phyloP scores from a whole-genome alignment of 1,140 invertebrate genomes.

The Euwallacea fornicatus region DNA sequence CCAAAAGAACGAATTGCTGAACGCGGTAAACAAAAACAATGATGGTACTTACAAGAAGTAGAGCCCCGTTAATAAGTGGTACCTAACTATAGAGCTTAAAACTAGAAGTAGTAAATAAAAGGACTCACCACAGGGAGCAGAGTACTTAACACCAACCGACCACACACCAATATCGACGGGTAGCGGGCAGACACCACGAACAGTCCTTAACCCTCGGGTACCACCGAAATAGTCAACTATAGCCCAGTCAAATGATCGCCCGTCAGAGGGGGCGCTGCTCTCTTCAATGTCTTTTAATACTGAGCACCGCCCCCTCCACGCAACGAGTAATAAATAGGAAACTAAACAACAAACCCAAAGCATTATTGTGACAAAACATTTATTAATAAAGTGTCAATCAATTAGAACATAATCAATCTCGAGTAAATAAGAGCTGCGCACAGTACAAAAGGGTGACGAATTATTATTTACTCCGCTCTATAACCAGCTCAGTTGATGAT shows the following conservation, averaged over 20 bases:
- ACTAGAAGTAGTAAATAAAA: slow-evolving; percentile 49
- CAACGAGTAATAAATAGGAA: slow-evolving; percentile 41
- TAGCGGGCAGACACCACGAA: slow-evolving; percentile 49
- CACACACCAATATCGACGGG: slow-evolving; percentile 35
- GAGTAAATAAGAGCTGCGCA: slow-evolving; percentile 49
- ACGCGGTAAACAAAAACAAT: not conserved
- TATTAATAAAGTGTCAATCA: slow-evolving; percentile 54
- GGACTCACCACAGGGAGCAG: slow-evolving; percentile 54
- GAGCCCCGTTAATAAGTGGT: slow-evolving; percentile 21
- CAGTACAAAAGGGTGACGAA: slow-evolving; percentile 49
- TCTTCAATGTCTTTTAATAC: not conserved
- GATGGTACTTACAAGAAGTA: slow-evolving; percentile 25
- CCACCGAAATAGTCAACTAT: slow-evolving; percentile 51
- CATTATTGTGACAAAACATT: slow-evolving; percentile 56
- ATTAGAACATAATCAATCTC: slow-evolving; percentile 50
- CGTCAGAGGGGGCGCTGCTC: slow-evolving; percentile 36
- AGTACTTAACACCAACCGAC: slow-evolving; percentile 47
- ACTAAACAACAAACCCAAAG: slow-evolving; percentile 54
- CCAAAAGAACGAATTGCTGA: no score
- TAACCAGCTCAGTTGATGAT: no score
- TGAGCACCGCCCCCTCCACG: not conserved
- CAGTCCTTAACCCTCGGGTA: slow-evolving; percentile 39
- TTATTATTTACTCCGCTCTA: slow-evolving; percentile 35
- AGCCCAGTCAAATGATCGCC: slow-evolving; percentile 48
- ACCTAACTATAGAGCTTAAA: slow-evolving; percentile 28